Evolutionary conservation across 1,140 invertebrate species (phyloP), one percentile per base, ranked within the genome.

Genomic region (Drosophila pseudoananassae): DNA sequence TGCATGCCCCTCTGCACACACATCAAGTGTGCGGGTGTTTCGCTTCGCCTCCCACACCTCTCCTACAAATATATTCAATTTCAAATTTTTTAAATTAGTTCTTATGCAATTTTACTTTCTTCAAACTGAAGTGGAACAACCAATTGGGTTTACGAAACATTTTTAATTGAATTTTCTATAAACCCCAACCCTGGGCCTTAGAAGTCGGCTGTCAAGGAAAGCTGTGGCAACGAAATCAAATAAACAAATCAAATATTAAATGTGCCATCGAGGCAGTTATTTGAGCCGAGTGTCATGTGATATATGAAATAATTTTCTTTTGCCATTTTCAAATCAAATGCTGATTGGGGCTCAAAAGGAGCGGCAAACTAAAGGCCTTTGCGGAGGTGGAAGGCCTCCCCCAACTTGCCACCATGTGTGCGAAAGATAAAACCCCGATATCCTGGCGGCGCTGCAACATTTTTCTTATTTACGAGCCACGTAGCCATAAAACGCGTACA

Each of bases 381-480:
- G 9, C 10, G 33, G 20, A 31, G 6, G 23, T n/a, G 40, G 10
- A 33, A 12, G n/a, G n/a, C 38, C 58, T 43, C 15, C 51, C 36
- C 50, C 9, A 38, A 69, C 61, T 69, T 69, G 29, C 65, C 58
- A 57, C 43, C 61, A 76, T 72, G 70, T 80, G 61, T 75, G 69
- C 63, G 51, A 23, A 52, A 74, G 69, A 87, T 85, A 84, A 84
- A 76, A 66, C 31, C 47, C 71, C 69, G 69, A 85, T 78, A 55
- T 78, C 70, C 75, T 66, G 73, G 65, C 58, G 65, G 78, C 50
- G 63, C 63, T 85, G 82, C 82, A 82, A 87, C 82, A 87, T 87
- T 87, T 82, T 75, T 85, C 82, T 85, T 85, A 87, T 85, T 85
- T 85, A 85, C 82, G 82, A 85, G 78, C 82, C 61, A 87, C 82